A percentile compares a stretch with the other conserved stretches of the same genome.
These are phyloP conservation scores for Pyrrhura leucotis DNA, from an alignment of 2,797 vertebrate genomes.

Conservation along the genomic window DNA sequence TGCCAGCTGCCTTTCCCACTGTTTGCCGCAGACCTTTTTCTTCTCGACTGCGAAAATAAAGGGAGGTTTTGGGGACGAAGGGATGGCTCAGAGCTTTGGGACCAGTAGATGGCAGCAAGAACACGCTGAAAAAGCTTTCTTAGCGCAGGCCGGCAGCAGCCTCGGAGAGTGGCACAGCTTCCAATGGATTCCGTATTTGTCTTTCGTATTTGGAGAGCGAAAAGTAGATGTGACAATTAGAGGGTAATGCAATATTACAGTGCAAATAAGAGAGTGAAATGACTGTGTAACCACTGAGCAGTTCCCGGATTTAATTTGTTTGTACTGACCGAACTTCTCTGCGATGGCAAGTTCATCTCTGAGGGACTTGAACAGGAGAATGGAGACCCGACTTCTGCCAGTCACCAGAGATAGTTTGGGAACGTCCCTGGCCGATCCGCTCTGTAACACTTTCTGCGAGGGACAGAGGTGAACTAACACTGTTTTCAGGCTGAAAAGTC, in stretches of 20 bases:
- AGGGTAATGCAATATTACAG: conserved; percentile 66
- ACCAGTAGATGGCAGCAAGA: conserved; percentile 76
- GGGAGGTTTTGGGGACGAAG: background rate
- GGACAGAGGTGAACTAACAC: background rate
- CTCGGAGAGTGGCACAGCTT: background rate
- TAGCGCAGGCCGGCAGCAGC: background rate
- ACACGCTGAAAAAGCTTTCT: conserved; percentile 30
- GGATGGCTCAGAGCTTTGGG: background rate
- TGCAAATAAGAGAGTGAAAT: conserved; percentile 54
- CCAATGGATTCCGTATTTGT: conserved; percentile 44
- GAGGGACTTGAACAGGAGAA: background rate
- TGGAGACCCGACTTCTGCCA: background rate
- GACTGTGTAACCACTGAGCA: conserved; percentile 39
- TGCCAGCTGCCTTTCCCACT: background rate
- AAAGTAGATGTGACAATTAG: conserved; percentile 64
- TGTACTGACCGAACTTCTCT: conserved; percentile 37
- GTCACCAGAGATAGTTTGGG: background rate
- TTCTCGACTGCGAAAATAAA: background rate
- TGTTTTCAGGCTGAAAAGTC: background rate
- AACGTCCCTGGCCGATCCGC: background rate
- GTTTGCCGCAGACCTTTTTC: background rate
- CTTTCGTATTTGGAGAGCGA: conserved; percentile 66
- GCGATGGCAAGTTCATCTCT: background rate
- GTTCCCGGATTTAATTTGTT: conserved; percentile 48
- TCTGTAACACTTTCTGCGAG: background rate